These are phyloP conservation scores for Coptotermes formosanus DNA, from an alignment of 1,140 invertebrate genomes.

Conservation along the genomic window DNA sequence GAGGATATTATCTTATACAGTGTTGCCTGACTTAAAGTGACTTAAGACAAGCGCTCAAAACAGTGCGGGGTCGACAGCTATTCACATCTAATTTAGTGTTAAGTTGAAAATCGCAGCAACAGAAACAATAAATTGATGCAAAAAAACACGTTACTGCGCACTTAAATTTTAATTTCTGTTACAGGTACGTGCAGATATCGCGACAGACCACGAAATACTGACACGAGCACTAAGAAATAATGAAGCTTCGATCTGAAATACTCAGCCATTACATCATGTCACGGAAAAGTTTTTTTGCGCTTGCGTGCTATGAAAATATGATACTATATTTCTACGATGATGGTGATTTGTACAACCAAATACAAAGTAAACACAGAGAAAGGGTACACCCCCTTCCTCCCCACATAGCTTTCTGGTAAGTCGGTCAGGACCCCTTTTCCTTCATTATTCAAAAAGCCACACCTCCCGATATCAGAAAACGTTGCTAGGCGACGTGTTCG, in stretches of 20 bases:
- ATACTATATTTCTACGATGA: neutral
- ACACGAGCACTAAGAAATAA: neutral
- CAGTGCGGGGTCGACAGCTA: too few species aligned
- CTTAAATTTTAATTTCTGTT: neutral
- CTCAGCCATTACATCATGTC: neutral
- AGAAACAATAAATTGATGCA: too few species aligned
- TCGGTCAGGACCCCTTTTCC: neutral
- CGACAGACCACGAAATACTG: neutral
- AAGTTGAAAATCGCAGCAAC: too few species aligned
- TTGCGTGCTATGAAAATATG: neutral
- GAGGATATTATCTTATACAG: too few species aligned
- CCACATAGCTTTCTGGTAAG: neutral
- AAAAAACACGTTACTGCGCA: neutral
- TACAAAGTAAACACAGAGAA: neutral
- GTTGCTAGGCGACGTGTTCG: neutral
- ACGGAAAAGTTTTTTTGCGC: neutral
- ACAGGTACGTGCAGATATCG: neutral
- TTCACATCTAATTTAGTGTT: too few species aligned
- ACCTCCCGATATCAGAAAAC: slow-evolving; percentile 9
- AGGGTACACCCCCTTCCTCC: neutral
- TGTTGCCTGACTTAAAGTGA: too few species aligned
- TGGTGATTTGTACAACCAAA: neutral
- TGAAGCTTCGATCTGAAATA: neutral
- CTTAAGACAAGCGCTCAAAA: too few species aligned
- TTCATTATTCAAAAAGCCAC: neutral